Evolutionary conservation across 2,888 invertebrate genomes (phyloP).

Genomic region (Cantharis rustica): DNA sequence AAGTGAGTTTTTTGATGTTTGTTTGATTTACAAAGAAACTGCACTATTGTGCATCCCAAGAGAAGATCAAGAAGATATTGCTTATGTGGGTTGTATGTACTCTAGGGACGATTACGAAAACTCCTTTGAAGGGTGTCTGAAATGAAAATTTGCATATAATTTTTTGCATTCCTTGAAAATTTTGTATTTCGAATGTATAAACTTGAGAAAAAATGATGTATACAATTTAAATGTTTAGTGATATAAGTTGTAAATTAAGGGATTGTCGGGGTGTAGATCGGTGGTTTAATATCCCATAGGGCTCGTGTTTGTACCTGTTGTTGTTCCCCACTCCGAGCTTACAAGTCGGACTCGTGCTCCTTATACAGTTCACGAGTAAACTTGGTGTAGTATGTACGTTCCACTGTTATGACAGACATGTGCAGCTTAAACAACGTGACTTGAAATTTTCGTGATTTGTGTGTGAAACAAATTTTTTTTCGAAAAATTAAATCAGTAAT

Average conservation of each 20-base stretch:
- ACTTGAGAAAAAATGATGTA: background rate
- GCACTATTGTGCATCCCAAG: background rate
- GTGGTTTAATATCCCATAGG: conserved; percentile 23
- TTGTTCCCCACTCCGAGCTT: conserved; percentile 32
- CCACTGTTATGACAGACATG: conserved; percentile 16
- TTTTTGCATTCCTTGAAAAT: background rate
- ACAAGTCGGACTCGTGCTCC: conserved; percentile 22
- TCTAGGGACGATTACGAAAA: background rate
- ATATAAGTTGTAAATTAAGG: background rate
- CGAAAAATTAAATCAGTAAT: background rate
- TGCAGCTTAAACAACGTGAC: conserved; percentile 13
- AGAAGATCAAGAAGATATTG: background rate
- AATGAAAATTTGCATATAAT: background rate
- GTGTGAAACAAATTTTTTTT: background rate
- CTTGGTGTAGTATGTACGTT: conserved; percentile 23
- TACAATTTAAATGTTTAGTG: background rate
- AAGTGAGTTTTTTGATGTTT: background rate
- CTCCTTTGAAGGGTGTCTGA: background rate
- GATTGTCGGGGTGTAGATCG: conserved; percentile 9
- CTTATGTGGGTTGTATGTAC: background rate
- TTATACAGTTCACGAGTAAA: conserved; percentile 30
- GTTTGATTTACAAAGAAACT: background rate
- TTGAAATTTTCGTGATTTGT: background rate
- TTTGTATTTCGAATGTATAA: background rate
- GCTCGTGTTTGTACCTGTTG: conserved; percentile 32